Evolutionary conservation across 2,113 vertebrate species (phyloP), one percentile per base, ranked within the genome.

Genomic region (Hippocampus mohnikei): DNA sequence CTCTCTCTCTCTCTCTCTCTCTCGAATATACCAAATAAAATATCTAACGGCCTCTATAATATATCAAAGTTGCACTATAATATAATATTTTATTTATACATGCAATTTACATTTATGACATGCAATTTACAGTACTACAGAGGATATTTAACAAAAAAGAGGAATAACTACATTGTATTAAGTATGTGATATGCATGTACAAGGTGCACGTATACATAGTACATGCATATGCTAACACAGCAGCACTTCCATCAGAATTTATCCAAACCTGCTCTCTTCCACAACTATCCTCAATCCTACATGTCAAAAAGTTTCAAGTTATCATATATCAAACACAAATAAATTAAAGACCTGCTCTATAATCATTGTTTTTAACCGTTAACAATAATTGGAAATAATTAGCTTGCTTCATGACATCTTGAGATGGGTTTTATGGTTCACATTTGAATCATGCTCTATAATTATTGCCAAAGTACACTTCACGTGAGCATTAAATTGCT

Each of bases 321-420:
- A 42, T 63, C 41, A 65, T 5, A 65, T 25, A 46, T 65, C 15
- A 65, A 25, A 65, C 3, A 4, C 5, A 8, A 18, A 56, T 77
- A 77, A 8, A 18, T 52, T 75, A 75, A 62, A 53, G 18, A 21
- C 27, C n/a, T 27, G n/a, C 71, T 67, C 46, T 25, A 21, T 63
- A 64, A 79, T 73, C 52, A 74, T 27, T 46, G 68, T 55, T 33
- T 79, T 62, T 55, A 67, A 75, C 73, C 72, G 6, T 33, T 59
- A 68, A 73, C 40, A 79, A 42, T 60, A 72, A 50, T 21, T 48
- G 33, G 1, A 71, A 76, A 78, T 25, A 68, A 72, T 5, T 64
- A 67, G 11, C 11, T 46, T 72, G 48, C 41, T 27, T 56, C 70
- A 52, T 48, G 69, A 21, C 21, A 73, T 61, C 13, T 48, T 48